These are phyloP conservation scores for Rhynchotus rufescens DNA, from an alignment of 2,797 vertebrate species.

Conservation along the genomic window DNA sequence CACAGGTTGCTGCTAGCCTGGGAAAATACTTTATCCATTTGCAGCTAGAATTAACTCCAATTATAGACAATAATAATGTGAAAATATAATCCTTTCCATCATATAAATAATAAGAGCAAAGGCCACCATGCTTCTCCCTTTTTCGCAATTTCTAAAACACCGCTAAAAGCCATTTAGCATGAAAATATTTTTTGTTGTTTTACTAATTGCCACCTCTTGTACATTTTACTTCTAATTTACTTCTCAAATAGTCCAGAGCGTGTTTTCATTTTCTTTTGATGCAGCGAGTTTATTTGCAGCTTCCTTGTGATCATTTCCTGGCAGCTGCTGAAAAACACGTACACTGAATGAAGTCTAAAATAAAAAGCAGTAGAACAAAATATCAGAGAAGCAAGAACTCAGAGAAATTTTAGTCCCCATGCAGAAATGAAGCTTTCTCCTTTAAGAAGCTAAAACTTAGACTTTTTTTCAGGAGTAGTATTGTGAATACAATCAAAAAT, in stretches of 20 bases:
- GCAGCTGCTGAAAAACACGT: conserved; percentile 19
- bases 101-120: neutral
- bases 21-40: neutral
- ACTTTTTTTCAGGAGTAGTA: neutral
- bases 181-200: neutral
- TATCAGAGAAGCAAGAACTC: neutral
- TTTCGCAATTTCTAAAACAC: neutral
- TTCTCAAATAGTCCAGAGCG: neutral
- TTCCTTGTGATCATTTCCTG: neutral
- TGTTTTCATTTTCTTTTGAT: neutral
- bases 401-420: neutral
- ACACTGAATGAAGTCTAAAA: neutral
- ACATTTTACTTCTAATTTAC: neutral
- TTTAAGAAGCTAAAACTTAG: neutral
- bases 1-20: neutral
- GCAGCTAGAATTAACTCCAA: neutral
- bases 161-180: neutral
- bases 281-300: neutral
- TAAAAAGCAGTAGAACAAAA: neutral
- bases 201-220: neutral
- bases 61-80: neutral
- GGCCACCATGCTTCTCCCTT: neutral
- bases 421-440: neutral
- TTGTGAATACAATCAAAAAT: neutral
- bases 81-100: neutral